These are phyloP conservation scores for Zhengitettix transpicula DNA, from an alignment of 2,888 invertebrate genomes.

Conservation along the genomic window DNA sequence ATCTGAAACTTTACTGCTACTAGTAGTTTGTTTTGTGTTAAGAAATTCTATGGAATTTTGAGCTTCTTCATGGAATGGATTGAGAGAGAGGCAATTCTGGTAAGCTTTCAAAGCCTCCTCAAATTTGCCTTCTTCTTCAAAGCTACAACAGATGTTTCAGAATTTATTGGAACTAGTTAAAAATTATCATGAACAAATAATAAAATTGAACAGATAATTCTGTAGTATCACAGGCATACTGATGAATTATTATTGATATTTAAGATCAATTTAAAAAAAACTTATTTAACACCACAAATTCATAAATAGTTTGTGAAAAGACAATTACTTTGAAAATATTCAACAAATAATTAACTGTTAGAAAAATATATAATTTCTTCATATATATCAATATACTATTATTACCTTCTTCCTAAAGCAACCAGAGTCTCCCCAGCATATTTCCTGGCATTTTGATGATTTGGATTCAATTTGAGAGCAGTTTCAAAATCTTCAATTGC, in stretches of 20 bases:
- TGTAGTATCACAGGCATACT: too few species aligned
- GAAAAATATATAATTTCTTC: too few species aligned
- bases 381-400: too few species aligned
- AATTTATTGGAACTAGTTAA: not conserved
- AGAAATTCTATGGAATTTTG: conserved; percentile 67
- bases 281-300: too few species aligned
- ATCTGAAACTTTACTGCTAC: conserved; percentile 35
- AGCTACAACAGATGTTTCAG: conserved; percentile 31
- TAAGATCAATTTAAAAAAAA: too few species aligned
- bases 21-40: conserved; percentile 41
- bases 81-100: conserved; percentile 64
- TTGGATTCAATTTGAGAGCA: conserved; percentile 72
- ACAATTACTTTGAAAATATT: too few species aligned
- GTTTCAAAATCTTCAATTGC: conserved; percentile 91
- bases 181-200: not conserved
- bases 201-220: too few species aligned
- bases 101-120: conserved; percentile 74
- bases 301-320: too few species aligned
- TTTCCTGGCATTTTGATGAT: conserved; percentile 82
- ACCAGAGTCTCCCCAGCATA: conserved; percentile 88
- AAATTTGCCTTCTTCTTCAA: conserved; percentile 72
- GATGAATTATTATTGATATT: too few species aligned
- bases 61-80: conserved; percentile 77
- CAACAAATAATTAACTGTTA: too few species aligned
- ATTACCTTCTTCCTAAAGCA: conserved; percentile 53